phyloP scores from a whole-genome alignment of 2,113 vertebrate species.

The Mormyrus lacerda region DNA sequence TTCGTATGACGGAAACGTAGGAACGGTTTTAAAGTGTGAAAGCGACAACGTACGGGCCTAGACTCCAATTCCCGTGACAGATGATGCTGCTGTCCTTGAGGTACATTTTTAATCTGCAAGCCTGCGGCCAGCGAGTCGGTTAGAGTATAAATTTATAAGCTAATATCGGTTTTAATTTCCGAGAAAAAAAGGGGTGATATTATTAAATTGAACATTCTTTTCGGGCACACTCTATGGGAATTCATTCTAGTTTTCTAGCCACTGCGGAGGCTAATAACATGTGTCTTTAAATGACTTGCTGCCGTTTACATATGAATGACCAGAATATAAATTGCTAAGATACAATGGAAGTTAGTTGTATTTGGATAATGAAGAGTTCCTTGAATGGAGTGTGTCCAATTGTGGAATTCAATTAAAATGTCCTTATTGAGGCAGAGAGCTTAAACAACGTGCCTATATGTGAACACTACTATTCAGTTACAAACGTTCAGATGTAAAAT shows the following conservation, averaged over 20 bases:
- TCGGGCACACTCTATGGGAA: background rate
- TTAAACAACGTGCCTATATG: background rate
- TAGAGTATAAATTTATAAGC: background rate
- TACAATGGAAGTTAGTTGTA: conserved; percentile 3
- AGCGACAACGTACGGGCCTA: background rate
- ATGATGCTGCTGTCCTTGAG: background rate
- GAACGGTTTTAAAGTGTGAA: background rate
- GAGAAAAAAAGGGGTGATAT: background rate
- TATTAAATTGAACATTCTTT: background rate
- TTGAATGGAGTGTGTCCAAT: background rate
- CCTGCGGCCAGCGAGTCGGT: background rate
- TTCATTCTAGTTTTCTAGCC: background rate
- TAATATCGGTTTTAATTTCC: background rate
- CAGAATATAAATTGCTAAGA: background rate
- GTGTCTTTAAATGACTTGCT: background rate
- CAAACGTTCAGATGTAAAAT: background rate
- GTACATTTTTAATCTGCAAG: background rate
- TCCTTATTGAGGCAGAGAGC: background rate
- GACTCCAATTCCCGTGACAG: background rate
- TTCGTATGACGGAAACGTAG: background rate
- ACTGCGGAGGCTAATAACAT: background rate
- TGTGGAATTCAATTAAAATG: background rate
- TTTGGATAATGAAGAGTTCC: conserved; percentile 9
- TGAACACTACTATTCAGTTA: background rate
- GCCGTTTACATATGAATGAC: background rate